These are phyloP conservation scores for Patella ulyssiponensis DNA, from an alignment of 2,888 invertebrate genomes.

Conservation along the genomic window DNA sequence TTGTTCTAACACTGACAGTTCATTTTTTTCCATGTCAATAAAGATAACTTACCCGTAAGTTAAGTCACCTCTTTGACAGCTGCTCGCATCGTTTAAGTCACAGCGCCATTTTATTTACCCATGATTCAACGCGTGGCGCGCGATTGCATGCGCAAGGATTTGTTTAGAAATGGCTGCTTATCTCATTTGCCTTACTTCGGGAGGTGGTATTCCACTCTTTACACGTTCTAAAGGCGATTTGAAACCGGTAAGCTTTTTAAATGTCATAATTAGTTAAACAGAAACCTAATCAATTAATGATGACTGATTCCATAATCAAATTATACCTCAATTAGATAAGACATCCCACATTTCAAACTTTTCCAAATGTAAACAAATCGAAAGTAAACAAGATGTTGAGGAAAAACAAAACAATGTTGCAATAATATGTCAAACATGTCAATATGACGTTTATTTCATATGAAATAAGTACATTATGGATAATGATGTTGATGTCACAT, in stretches of 20 bases:
- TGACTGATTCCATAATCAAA: neutral
- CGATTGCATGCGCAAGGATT: conserved; percentile 43
- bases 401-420: too few species aligned
- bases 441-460: too few species aligned
- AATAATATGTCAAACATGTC: too few species aligned
- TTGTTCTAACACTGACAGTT: too few species aligned
- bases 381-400: neutral
- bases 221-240: conserved; percentile 86
- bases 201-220: conserved; percentile 91
- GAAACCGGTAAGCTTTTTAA: conserved; percentile 74
- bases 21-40: neutral
- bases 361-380: conserved; percentile 4
- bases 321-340: neutral
- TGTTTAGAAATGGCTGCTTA: conserved; percentile 80
- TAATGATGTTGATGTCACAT: too few species aligned
- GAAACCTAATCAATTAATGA: too few species aligned
- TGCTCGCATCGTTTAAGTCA: conserved; percentile 40
- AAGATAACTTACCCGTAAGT: conserved; percentile 28
- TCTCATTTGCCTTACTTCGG: conserved; percentile 86
- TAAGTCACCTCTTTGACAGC: conserved; percentile 42
- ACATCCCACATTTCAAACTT: too few species aligned
- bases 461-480: too few species aligned
- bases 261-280: neutral
- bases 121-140: conserved; percentile 34
- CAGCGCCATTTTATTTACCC: conserved; percentile 52